phyloP scores from a whole-genome alignment of 2,888 invertebrate species.

The Ornithoptera priamus region DNA sequence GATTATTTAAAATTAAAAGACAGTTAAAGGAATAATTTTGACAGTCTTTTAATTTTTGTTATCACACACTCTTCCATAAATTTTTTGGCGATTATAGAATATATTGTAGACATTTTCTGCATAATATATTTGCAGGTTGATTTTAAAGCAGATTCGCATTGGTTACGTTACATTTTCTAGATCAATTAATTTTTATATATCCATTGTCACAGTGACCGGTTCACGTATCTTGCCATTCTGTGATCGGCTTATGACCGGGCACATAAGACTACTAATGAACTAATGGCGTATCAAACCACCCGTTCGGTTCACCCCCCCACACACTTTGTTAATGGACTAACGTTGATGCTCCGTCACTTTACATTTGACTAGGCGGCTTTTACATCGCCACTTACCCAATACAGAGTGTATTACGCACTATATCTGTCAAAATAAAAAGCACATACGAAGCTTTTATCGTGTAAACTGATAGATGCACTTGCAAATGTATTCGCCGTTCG shows the following conservation, averaged over 20 bases:
- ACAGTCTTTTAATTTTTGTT: no score
- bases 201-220: constrained; percentile 29
- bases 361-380: constrained; percentile 77
- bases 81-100: no score
- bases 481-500: not conserved
- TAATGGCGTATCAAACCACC: constrained; percentile 75
- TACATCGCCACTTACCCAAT: constrained; percentile 63
- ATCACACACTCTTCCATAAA: no score
- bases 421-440: constrained; percentile 38
- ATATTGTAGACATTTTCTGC: no score
- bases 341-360: constrained; percentile 75
- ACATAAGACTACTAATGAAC: constrained; percentile 70
- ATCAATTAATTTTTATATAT: not conserved
- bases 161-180: not conserved
- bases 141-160: no score
- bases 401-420: constrained; percentile 45
- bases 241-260: constrained; percentile 52
- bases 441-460: constrained; percentile 17
- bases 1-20: no score
- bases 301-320: constrained; percentile 43
- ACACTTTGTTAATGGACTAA: constrained; percentile 65
- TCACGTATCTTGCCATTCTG: constrained; percentile 38
- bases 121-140: no score
- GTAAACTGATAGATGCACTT: constrained; percentile 18
- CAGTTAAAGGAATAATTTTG: no score